Evolutionary conservation across 2,888 invertebrate species (phyloP), one percentile per base, ranked within the genome.

Genomic region (Drosophila pullipes): DNA sequence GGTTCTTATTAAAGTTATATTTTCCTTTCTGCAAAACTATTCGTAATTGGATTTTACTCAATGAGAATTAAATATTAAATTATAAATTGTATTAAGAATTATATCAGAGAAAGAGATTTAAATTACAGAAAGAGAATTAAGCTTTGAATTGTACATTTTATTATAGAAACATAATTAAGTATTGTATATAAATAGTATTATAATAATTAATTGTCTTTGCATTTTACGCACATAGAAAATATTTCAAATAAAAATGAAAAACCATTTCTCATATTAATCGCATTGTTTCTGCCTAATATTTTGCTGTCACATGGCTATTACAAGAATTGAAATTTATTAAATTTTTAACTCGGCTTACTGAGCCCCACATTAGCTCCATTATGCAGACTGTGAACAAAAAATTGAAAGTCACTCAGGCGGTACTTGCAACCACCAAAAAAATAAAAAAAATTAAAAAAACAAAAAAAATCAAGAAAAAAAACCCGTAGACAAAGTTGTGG

Each of bases 401-500:
- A 64, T n/a, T 57, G 49, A 64, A 47, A 49, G 22, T 41, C 25
- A 35, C 30, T 39, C 41, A 60, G 28, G 57, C 61, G 52, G n/a
- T 49, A 25, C 62, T 57, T 69, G 50, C 73, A 85, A 78, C 78
- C 81, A 76, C 82, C 76, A 50, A 49, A 69, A 54, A 41, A 58
- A 62, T n/a, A n/a, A n/a, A n/a, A n/a, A n/a, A n/a, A n/a, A n/a
- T n/a, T n/a, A 58, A 41, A 58, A 58, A 7, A 7, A 16, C 25
- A 28, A 52, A 41, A 69, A 54, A 49, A 10, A 39, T 33, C 16
- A 57, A 37, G 31, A 60, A 49, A 62, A 58, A n/a, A 41, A 58
- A 62, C 52, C 58, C 31, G 53, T 66, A 68, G 59, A 58, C 50
- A 69, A 75, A 74, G 41, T 72, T 89, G 85, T 65, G 89, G 85